A percentile compares a stretch with the other conserved stretches of the same genome.
These are phyloP conservation scores for Phenganax marumi DNA, from an alignment of 92 coral and sea anemone genomes.

Conservation along the genomic window DNA sequence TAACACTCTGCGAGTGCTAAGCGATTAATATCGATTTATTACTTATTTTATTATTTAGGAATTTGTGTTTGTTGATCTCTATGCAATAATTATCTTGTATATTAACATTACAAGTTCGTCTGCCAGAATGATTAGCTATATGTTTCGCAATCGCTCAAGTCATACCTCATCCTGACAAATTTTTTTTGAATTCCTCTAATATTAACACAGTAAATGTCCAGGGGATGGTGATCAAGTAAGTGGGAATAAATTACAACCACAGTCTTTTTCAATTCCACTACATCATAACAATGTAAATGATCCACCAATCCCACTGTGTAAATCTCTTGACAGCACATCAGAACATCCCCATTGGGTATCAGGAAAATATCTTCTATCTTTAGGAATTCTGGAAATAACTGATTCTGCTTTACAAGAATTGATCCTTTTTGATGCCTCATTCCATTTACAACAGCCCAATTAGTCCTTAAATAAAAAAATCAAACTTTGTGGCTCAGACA, in stretches of 20 bases:
- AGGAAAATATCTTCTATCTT: not conserved
- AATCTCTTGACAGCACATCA: constrained; percentile 3
- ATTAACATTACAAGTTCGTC: no score
- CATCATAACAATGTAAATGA: constrained; percentile 20
- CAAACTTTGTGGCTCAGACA: not conserved
- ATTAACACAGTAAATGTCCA: constrained; percentile 27
- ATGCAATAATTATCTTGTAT: no score
- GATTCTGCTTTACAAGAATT: not conserved
- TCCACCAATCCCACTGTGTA: not conserved
- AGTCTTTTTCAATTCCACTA: not conserved
- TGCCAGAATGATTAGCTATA: not conserved
- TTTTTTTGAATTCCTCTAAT: not conserved
- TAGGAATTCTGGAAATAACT: not conserved
- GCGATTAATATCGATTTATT: no score
- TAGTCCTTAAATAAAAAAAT: not conserved
- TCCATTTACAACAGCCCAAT: not conserved
- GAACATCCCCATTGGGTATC: not conserved
- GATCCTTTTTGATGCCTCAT: not conserved
- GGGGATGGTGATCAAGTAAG: constrained; percentile 22
- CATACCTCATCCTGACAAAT: constrained; percentile 33
- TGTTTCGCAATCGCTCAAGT: not conserved
- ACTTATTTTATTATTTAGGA: no score
- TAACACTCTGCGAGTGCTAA: no score
- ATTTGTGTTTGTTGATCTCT: no score
- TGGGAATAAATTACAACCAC: not conserved